These are phyloP conservation scores for Aleiodes leptofemur DNA, from an alignment of 2,888 invertebrate genomes.

Conservation along the genomic window DNA sequence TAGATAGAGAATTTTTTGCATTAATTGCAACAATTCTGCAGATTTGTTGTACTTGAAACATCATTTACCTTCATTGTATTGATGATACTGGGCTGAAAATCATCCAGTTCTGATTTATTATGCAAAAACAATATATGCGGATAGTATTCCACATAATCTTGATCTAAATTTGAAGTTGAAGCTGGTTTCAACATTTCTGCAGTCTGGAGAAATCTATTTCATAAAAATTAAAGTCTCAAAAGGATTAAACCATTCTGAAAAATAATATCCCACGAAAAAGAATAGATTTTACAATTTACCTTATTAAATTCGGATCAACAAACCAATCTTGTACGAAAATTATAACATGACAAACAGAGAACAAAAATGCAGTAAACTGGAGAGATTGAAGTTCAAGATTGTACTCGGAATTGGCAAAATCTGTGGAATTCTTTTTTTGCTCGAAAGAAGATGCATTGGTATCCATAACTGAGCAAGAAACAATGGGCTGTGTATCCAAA, in stretches of 20 bases:
- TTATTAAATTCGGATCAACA: slow-evolving; percentile 87
- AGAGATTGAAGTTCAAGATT: slow-evolving; percentile 83
- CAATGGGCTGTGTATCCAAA: slow-evolving; percentile 90
- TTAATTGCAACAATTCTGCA: slow-evolving; percentile 7
- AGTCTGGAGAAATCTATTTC: slow-evolving; percentile 83
- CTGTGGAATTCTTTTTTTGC: slow-evolving; percentile 75
- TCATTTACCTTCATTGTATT: slow-evolving; percentile 78
- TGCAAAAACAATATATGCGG: slow-evolving; percentile 91
- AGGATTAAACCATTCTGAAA: slow-evolving; percentile 19
- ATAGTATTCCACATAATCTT: slow-evolving; percentile 84
- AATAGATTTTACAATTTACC: slow-evolving; percentile 75
- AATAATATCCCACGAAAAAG: not conserved
- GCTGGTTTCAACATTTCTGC: slow-evolving; percentile 93
- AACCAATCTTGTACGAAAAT: slow-evolving; percentile 94
- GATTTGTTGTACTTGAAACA: slow-evolving; percentile 49
- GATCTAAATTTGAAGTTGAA: slow-evolving; percentile 79
- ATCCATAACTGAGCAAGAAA: slow-evolving; percentile 82
- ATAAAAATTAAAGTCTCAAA: not conserved
- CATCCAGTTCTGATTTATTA: slow-evolving; percentile 86
- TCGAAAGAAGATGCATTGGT: slow-evolving; percentile 69
- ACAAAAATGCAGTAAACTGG: slow-evolving; percentile 88
- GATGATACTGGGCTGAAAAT: slow-evolving; percentile 81
- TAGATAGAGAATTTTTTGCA: slow-evolving; percentile 52
- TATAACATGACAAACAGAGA: slow-evolving; percentile 93
- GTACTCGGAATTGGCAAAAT: slow-evolving; percentile 81